Conservation (phyloP, 2,888 invertebrate genomes). For the Thymelicus lineola region DNA sequence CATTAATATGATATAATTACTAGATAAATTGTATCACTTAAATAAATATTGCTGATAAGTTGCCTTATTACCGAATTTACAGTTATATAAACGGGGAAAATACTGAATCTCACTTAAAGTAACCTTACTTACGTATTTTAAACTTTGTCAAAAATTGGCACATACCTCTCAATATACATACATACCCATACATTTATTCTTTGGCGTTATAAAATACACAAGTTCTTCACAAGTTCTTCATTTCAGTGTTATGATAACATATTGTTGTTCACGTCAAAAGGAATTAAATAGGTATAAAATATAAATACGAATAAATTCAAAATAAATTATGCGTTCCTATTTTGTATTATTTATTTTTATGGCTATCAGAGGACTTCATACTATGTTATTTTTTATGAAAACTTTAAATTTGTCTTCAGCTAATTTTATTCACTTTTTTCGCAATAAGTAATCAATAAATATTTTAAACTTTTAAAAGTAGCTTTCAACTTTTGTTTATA, state of each 20-base stretch:
- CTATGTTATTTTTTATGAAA: no score
- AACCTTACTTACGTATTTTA: conserved; percentile 56
- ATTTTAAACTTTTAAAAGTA: no score
- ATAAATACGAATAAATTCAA: no score
- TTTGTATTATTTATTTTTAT: no score
- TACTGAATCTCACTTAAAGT: conserved; percentile 60
- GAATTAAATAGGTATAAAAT: no score
- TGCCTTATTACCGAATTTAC: conserved; percentile 48
- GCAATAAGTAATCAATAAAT: no score
- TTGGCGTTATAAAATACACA: conserved; percentile 38
- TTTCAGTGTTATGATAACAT: background rate
- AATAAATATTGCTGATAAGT: conserved; percentile 58
- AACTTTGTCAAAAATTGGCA: conserved; percentile 72
- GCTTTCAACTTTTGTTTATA: no score
- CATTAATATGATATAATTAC: conserved; percentile 36
- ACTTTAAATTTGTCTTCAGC: no score
- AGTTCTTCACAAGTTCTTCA: background rate
- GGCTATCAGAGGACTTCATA: no score
- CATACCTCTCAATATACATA: conserved; percentile 37
- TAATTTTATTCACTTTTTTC: no score
- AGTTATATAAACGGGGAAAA: conserved; percentile 56
- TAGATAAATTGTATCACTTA: conserved; percentile 41
- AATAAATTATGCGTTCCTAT: no score
- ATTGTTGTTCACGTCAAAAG: no score
- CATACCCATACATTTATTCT: conserved; percentile 15